phyloP scores from a whole-genome alignment of 2,797 vertebrate species.

The Allobates femoralis region DNA sequence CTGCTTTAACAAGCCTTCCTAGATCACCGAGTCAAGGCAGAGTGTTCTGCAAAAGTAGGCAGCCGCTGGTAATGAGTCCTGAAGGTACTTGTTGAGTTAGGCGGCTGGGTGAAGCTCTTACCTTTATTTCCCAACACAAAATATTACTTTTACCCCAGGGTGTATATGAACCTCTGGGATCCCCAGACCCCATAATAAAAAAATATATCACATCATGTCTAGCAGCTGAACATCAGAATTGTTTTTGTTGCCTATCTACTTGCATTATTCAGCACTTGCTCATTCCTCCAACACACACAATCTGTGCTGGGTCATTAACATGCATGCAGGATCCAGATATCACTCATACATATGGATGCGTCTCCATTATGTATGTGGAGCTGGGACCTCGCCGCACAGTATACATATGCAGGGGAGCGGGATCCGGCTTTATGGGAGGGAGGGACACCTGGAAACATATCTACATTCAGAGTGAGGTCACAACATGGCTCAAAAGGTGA shows the following conservation, averaged over 20 bases:
- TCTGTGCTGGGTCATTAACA: conserved; percentile 10
- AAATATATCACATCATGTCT: not conserved
- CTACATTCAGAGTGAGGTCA: not conserved
- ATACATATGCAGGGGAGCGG: not conserved
- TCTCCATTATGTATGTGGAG: conserved; percentile 17
- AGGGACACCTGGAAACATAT: not conserved
- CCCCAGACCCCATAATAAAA: not conserved
- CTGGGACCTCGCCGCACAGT: not conserved
- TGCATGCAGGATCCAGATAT: conserved; percentile 5
- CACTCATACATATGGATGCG: conserved; percentile 7
- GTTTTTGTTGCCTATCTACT: not conserved
- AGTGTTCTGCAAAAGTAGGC: too few relatives aligned
- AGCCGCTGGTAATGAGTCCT: too few relatives aligned
- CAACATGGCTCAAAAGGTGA: not conserved
- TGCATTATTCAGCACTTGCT: conserved; percentile 9
- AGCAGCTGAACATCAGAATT: not conserved
- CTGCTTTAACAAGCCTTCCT: too few relatives aligned
- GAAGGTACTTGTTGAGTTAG: too few relatives aligned
- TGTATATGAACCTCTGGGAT: too few relatives aligned
- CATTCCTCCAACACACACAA: conserved; percentile 15
- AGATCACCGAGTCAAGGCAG: too few relatives aligned
- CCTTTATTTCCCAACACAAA: too few relatives aligned
- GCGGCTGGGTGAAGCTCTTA: too few relatives aligned
- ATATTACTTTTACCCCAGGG: too few relatives aligned
- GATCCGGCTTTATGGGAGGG: not conserved